These are phyloP conservation scores for Porites cylindrica DNA, from an alignment of 92 coral and sea anemone genomes.

Conservation along the genomic window DNA sequence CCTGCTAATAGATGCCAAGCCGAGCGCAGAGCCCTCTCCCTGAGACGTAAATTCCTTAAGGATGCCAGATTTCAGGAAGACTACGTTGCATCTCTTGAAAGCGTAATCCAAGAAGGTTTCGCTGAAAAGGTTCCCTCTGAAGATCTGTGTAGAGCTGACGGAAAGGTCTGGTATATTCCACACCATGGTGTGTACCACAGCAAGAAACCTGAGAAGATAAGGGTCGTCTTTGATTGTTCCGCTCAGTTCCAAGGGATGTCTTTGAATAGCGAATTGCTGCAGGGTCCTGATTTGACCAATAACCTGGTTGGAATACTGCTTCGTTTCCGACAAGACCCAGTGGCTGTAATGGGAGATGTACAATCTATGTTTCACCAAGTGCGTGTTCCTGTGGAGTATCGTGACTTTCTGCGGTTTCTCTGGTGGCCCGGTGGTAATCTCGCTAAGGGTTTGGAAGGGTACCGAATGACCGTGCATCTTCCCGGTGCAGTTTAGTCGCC, in stretches of 20 bases:
- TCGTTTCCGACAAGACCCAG: slow-evolving; percentile 57
- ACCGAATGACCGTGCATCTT: slow-evolving; percentile 58
- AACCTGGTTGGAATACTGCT: slow-evolving; percentile 57
- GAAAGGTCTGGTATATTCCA: slow-evolving; percentile 65
- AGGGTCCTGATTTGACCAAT: slow-evolving; percentile 69
- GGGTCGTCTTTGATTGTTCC: slow-evolving; percentile 17
- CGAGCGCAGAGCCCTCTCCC: slow-evolving; percentile 38
- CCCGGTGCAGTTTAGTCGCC: slow-evolving; percentile 64
- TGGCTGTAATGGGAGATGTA: slow-evolving; percentile 56
- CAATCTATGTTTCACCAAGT: slow-evolving; percentile 66
- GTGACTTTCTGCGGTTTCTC: slow-evolving; percentile 54
- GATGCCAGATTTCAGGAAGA: slow-evolving; percentile 41
- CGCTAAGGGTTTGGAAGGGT: slow-evolving; percentile 50
- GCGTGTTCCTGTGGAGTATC: slow-evolving; percentile 38
- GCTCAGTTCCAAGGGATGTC: too few species aligned
- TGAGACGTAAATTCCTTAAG: slow-evolving; percentile 34
- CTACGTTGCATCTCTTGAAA: slow-evolving; percentile 44
- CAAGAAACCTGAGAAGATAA: slow-evolving; percentile 41
- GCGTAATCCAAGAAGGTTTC: slow-evolving; percentile 45
- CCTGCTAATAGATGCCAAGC: slow-evolving; percentile 57
- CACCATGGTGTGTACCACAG: slow-evolving; percentile 60
- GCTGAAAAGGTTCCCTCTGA: slow-evolving; percentile 55
- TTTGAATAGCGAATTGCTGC: slow-evolving; percentile 35
- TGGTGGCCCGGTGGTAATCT: slow-evolving; percentile 52
- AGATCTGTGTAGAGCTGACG: slow-evolving; percentile 28